Evolutionary conservation across 1,140 invertebrate genomes (phyloP).

Genomic region (Brachionus plicatilis): DNA sequence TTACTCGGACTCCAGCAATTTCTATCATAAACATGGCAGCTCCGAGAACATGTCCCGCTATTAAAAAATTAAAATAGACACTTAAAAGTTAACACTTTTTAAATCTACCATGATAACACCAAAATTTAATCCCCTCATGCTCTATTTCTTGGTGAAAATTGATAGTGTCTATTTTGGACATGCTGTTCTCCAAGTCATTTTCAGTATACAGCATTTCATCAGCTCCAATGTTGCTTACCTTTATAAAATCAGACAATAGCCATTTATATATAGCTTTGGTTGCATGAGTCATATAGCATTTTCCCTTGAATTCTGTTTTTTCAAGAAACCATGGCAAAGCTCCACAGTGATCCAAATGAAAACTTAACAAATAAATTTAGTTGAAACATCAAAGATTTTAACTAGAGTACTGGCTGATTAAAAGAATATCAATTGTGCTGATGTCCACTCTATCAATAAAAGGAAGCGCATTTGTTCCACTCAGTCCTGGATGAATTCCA

Average conservation of each 20-base stretch:
- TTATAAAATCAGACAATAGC: slow-evolving; percentile 94
- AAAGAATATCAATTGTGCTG: slow-evolving; percentile 88
- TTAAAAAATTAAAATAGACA: background rate
- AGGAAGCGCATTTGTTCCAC: slow-evolving; percentile 91
- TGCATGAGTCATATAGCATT: slow-evolving; percentile 99
- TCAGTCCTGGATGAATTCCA: slow-evolving; percentile 94
- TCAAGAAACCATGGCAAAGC: slow-evolving; percentile 94
- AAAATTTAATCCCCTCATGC: slow-evolving; percentile 86
- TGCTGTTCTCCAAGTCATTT: slow-evolving; percentile 87
- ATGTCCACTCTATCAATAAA: slow-evolving; percentile 96
- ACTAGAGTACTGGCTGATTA: slow-evolving; percentile 78
- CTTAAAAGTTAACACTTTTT: slow-evolving; percentile 49
- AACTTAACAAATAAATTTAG: slow-evolving; percentile 55
- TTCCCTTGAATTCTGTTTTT: slow-evolving; percentile 93
- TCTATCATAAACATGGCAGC: slow-evolving; percentile 99
- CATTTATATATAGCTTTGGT: slow-evolving; percentile 99
- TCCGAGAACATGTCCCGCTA: slow-evolving; percentile 83
- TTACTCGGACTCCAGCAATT: slow-evolving; percentile 88
- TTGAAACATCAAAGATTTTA: background rate
- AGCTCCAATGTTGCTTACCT: slow-evolving; percentile 85
- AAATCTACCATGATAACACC: slow-evolving; percentile 79
- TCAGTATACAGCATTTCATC: slow-evolving; percentile 97
- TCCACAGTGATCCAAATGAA: slow-evolving; percentile 97
- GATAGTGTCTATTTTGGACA: slow-evolving; percentile 97
- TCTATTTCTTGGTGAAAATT: slow-evolving; percentile 98